Conservation (phyloP, 2,113 vertebrate genomes). For the Caranx melampygus region DNA sequence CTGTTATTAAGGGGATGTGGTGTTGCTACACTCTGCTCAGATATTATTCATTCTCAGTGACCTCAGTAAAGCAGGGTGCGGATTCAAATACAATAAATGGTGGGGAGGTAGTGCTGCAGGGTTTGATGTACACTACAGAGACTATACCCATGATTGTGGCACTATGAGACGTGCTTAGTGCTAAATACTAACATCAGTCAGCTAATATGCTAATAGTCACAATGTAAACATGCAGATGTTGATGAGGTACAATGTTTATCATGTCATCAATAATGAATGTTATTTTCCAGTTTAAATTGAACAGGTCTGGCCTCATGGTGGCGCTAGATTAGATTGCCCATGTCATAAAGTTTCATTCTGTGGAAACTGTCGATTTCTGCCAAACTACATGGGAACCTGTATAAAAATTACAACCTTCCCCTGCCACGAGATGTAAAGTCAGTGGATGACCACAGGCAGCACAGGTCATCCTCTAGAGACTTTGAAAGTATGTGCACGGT, state of each 20-base stretch:
- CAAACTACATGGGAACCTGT: too few species aligned
- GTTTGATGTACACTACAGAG: not conserved
- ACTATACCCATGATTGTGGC: not conserved
- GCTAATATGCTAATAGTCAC: not conserved
- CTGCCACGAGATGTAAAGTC: not conserved
- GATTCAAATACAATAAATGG: not conserved
- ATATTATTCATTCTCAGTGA: slow-evolving; percentile 19
- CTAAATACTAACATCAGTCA: not conserved
- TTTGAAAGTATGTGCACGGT: not conserved
- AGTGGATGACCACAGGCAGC: not conserved
- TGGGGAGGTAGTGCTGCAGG: not conserved
- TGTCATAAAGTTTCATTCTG: too few species aligned
- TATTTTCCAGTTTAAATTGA: too few species aligned
- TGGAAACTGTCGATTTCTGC: too few species aligned
- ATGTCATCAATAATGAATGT: too few species aligned
- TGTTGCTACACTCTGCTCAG: slow-evolving; percentile 20
- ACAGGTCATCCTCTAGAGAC: not conserved
- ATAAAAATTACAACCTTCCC: too few species aligned
- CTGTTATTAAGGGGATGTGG: slow-evolving; percentile 44
- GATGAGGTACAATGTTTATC: not conserved
- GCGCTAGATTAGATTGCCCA: too few species aligned
- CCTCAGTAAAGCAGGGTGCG: slow-evolving; percentile 1
- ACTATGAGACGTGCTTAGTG: not conserved
- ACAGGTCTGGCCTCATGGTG: too few species aligned
- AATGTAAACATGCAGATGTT: not conserved